phyloP scores from a whole-genome alignment of 2,888 invertebrate genomes.

The Brassicogethes aeneus region DNA sequence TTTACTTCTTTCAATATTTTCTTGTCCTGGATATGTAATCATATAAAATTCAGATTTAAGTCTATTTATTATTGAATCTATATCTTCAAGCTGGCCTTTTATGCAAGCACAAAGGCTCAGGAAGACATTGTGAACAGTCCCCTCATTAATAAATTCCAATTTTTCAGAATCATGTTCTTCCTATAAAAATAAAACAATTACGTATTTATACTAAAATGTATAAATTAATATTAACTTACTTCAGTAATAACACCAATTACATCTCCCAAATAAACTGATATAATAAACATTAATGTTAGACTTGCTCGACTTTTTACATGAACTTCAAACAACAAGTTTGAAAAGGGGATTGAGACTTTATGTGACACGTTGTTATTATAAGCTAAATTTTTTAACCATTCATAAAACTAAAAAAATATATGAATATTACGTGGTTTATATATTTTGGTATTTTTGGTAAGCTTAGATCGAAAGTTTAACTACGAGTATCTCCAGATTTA shows the following conservation, averaged over 20 bases:
- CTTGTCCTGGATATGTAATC: conserved; percentile 29
- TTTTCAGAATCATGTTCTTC: conserved; percentile 25
- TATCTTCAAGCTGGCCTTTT: conserved; percentile 37
- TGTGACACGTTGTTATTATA: conserved; percentile 29
- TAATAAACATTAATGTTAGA: conserved; percentile 37
- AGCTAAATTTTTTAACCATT: conserved; percentile 37
- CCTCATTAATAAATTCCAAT: conserved; percentile 37
- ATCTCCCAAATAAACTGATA: conserved; percentile 39
- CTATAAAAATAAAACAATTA: conserved; percentile 20
- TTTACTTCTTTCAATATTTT: conserved; percentile 28
- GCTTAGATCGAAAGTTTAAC: too few species aligned
- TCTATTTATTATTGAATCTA: conserved; percentile 37
- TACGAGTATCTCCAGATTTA: too few species aligned
- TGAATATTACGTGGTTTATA: conserved; percentile 4
- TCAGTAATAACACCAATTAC: conserved; percentile 40
- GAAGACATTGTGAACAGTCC: conserved; percentile 33
- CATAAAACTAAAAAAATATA: conserved; percentile 30
- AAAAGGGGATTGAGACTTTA: conserved; percentile 31
- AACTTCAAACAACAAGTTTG: conserved; percentile 34
- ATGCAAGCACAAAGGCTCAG: conserved; percentile 35
- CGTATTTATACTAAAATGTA: too few species aligned
- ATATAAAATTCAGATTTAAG: conserved; percentile 36
- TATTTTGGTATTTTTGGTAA: too few species aligned
- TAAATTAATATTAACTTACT: conserved; percentile 31
- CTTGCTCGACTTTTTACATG: conserved; percentile 35